Percentiles rank a stretch among this genome's conserved stretches.
phyloP scores from a whole-genome alignment of 2,113 vertebrate genomes.

The Trogon melanurus region DNA sequence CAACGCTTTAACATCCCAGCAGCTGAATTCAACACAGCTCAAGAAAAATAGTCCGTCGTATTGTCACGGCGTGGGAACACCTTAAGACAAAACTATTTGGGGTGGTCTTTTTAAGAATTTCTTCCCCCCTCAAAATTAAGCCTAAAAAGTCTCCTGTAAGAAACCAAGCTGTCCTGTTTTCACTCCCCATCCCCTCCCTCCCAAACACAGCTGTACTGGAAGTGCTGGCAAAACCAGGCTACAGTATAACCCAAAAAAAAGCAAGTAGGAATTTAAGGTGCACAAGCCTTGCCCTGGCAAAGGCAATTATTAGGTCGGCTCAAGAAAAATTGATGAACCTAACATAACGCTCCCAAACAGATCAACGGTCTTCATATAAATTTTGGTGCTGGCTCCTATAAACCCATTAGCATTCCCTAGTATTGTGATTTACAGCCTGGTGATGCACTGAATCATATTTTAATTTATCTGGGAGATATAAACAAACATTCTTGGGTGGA shows the following conservation, averaged over 20 bases:
- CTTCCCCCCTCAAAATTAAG: neutral
- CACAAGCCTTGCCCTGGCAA: neutral
- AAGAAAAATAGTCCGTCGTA: neutral
- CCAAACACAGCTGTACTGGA: neutral
- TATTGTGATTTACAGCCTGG: constrained; percentile 48
- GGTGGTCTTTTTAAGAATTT: neutral
- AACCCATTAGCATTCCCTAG: constrained; percentile 27
- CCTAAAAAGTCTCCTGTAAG: neutral
- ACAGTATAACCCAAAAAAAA: neutral
- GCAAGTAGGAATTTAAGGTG: neutral
- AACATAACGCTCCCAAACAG: constrained; percentile 6
- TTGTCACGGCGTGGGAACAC: neutral
- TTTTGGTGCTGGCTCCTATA: constrained; percentile 26
- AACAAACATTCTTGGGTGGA: constrained; percentile 43
- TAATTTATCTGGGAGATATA: constrained; percentile 47
- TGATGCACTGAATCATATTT: constrained; percentile 59
- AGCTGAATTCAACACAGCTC: neutral
- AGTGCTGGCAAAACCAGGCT: neutral
- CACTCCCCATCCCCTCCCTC: no score
- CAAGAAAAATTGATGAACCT: constrained; percentile 34
- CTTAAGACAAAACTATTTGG: neutral
- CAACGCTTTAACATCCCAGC: neutral
- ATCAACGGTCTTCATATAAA: constrained; percentile 28
- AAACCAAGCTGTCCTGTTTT: neutral
- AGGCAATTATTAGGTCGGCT: constrained; percentile 31